A percentile compares a stretch with the other conserved stretches of the same genome.
Evolutionary conservation across 2,888 invertebrate genomes (phyloP).

Genomic region (Barypeithes pellucidus): DNA sequence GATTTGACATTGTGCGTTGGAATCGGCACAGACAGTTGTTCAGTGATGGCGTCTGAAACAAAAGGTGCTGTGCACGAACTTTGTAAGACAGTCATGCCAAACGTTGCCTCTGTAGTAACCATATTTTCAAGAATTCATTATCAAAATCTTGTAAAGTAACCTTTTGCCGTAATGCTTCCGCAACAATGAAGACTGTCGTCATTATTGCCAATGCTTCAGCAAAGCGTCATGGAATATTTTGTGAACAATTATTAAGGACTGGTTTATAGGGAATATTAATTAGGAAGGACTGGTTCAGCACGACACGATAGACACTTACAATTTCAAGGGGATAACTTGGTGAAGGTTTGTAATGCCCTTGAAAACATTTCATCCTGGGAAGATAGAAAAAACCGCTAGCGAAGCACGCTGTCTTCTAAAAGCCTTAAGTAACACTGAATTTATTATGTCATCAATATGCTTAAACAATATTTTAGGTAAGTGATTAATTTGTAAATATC

Average conservation of each 20-base stretch:
- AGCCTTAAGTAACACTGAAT: not conserved
- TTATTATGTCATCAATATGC: not conserved
- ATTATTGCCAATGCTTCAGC: constrained; percentile 2
- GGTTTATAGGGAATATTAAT: not conserved
- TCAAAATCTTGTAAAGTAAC: not conserved
- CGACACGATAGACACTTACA: not conserved
- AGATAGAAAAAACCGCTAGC: not conserved
- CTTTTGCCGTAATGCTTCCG: not conserved
- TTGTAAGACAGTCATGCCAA: constrained; percentile 4
- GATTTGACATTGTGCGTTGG: constrained; percentile 12
- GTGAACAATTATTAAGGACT: not conserved
- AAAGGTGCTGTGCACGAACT: not conserved
- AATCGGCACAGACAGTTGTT: constrained; percentile 11
- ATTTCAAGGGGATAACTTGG: not conserved
- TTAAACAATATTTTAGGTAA: constrained; percentile 1
- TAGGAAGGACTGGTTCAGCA: not conserved
- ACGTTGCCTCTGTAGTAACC: constrained; percentile 9
- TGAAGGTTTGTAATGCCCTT: not conserved
- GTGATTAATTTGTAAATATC: not conserved
- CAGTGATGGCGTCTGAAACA: constrained; percentile 13
- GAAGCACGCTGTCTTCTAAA: not conserved
- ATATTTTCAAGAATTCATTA: not conserved
- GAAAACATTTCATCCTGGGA: constrained; percentile 12
- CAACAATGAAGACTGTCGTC: not conserved
- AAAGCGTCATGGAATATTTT: not conserved